Evolutionary conservation across 2,888 invertebrate species (phyloP).

Genomic region (Nemapogon koenigi): DNA sequence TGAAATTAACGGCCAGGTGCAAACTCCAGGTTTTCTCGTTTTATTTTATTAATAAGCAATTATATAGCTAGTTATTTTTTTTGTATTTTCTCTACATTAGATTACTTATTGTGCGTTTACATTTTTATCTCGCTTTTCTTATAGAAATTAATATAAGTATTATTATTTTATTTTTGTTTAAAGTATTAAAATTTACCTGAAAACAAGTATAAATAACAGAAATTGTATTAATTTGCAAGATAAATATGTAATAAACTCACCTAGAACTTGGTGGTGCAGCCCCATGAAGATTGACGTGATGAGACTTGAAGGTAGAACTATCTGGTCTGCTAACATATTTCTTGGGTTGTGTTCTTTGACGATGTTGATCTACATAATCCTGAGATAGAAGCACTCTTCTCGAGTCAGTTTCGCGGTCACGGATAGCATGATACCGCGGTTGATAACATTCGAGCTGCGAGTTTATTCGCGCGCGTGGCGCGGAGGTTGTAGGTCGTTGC

Average conservation of each 20-base stretch:
- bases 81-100: no score
- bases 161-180: no score
- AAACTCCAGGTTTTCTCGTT: background rate
- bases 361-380: slow-evolving; percentile 12
- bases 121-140: no score
- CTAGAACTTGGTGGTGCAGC: slow-evolving; percentile 4
- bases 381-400: slow-evolving; percentile 1
- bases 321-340: background rate
- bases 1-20: background rate
- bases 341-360: slow-evolving; percentile 22
- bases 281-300: background rate
- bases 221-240: no score
- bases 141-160: no score
- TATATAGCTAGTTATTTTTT: no score
- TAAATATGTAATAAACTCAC: no score
- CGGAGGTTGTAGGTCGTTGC: slow-evolving; percentile 38
- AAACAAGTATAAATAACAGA: no score
- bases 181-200: no score
- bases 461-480: slow-evolving; percentile 51
- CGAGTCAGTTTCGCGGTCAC: slow-evolving; percentile 25
- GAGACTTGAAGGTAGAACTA: background rate
- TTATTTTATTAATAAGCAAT: no score
- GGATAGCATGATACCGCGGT: slow-evolving; percentile 56
- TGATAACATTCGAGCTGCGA: slow-evolving; percentile 61
- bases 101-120: no score